Base-by-base conservation (phyloP, 1,140 invertebrate genomes). In the Acromyrmex echinatior region DNA sequence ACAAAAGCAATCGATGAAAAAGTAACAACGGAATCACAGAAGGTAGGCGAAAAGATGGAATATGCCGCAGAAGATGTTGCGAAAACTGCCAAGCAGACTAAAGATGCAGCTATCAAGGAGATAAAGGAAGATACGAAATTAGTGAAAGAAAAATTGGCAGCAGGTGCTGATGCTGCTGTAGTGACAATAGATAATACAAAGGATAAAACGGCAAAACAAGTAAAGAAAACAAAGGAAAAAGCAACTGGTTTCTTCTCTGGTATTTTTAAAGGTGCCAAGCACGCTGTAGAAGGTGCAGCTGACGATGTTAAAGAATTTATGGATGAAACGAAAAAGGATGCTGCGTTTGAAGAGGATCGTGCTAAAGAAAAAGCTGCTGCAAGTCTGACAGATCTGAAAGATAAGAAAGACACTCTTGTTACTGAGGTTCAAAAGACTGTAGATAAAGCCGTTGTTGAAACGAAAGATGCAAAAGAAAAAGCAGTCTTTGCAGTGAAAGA, bases 171-270 rank as follows among this genome's bases (percentile, higher is more conserved):
- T 28, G 21, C 60, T n/a, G 76, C 45, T 14, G 60, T 60, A 16
- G 74, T 85, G 49, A 21, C 66, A 0, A n/a, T 10, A 1, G 65
- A 88, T 14, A 56, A 12, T 1, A 35, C 35, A 0, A 91, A 88
- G 39, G 80, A 90, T 62, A 88, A 93, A 82, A 16, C 70, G n/a
- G 7, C 62, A 0, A 92, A 93, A 85, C 89, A 93, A 56, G 80
- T 79, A 0, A 93, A 93, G 16, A 94, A 93, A 86, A 51, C 74
- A 0, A 93, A 94, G 51, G 93, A 92, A 1, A 93, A 92, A 66
- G 70, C 56, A 25, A 28, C 74, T 56, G 79, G 86, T 2, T 90
- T 91, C 7, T 86, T 92, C 12, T 90, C 91, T 1, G 91, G 90
- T 0, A 92, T 92, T 5, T 88, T 92, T n/a, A 91, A 88, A 76